Percentiles rank a stretch among this genome's conserved stretches.
Evolutionary conservation across 2,113 vertebrate species (phyloP).

Genomic region (Junco hyemalis): DNA sequence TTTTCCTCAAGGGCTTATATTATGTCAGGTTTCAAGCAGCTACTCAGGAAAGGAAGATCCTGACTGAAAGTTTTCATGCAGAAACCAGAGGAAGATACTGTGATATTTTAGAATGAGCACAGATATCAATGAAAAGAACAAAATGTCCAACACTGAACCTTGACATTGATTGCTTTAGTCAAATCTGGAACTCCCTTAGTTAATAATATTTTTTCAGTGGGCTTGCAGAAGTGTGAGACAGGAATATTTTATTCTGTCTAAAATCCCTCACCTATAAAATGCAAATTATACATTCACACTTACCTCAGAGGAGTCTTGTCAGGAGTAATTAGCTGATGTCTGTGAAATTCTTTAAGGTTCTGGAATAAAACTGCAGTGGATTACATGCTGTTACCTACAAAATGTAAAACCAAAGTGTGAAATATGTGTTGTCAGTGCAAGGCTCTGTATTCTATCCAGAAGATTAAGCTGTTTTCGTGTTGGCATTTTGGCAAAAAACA

Average conservation of each 20-base stretch:
- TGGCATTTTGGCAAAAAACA: neutral
- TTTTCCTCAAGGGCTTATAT: neutral
- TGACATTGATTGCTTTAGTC: neutral
- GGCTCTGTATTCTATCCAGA: neutral
- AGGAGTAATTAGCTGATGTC: slow-evolving; percentile 22
- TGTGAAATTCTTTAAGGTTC: neutral
- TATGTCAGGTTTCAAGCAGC: neutral
- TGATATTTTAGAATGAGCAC: neutral
- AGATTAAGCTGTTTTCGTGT: neutral
- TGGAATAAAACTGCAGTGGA: neutral
- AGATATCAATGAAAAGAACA: neutral
- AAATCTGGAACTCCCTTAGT: neutral
- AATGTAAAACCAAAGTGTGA: neutral
- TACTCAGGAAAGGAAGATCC: neutral
- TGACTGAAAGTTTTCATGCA: neutral
- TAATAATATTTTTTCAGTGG: neutral
- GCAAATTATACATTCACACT: neutral
- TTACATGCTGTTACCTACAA: neutral
- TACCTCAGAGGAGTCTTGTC: neutral
- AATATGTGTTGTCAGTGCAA: neutral
- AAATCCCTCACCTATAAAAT: neutral
- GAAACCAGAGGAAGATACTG: neutral
- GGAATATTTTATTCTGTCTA: neutral
- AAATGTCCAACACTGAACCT: neutral
- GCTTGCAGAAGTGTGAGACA: neutral